Evolutionary conservation across 2,888 invertebrate genomes (phyloP), one percentile per base, ranked within the genome.

Genomic region (Hirtodrosophila confusa): DNA sequence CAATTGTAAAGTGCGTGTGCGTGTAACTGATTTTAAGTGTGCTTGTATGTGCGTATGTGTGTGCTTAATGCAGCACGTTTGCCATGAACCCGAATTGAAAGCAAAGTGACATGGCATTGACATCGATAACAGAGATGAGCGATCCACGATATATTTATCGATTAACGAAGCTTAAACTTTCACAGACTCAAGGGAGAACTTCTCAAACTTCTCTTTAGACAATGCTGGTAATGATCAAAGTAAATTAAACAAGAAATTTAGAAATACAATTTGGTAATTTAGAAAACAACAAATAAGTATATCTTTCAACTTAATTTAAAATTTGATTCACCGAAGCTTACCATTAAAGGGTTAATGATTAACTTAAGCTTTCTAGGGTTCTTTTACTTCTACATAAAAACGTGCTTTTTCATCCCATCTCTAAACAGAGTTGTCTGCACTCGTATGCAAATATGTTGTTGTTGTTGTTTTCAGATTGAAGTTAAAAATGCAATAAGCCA

Each of bases 51-150:
- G 45, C 44, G 39, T 65, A 47, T 68, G 45, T 48, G 62, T 49
- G 35, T 53, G 60, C 80, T 45, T 50, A 51, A 37, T 82, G 73
- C 65, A 49, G 55, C 45, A 68, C 55, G 50, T 63, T 75, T 69
- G 62, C 87, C 87, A 56, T 82, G 82, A 82, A 87, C 82, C 62
- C 78, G 67, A 85, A 70, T 69, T 73, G 88, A 69, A 69, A 69
- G 54, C 47, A 61, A 63, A 50, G 45, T 44, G 65, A 67, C 60
- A 68, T 79, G 51, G 64, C 80, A 84, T 62, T 84, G 85, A 63
- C 74, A 79, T 54, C 78, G 54, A 40, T 55, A 57, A 44, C 57
- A 63, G 77, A 11, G 62, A 27, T 54, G 67, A n/a, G 39, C 29
- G 9, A 9, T 33, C 7, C 27, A 11, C 47, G 48, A 57, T 39